Base-by-base conservation (phyloP, 2,888 invertebrate genomes). In the Caenorhabditis japonica region DNA sequence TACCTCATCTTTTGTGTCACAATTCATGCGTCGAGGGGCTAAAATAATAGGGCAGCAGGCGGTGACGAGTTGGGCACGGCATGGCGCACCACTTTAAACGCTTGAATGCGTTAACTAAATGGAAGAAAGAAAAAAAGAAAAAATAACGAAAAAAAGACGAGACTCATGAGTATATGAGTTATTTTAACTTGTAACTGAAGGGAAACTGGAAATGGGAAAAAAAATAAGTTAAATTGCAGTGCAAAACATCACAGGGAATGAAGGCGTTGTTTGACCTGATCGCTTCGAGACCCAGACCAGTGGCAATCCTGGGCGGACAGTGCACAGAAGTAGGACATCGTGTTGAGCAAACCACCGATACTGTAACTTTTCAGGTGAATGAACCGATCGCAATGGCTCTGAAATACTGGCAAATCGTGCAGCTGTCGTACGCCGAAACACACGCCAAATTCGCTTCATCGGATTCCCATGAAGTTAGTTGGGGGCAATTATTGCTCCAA, bases 341-440 rank as follows among this genome's bases (percentile, higher is more conserved):
- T 15, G 12, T 23, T 13, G 33, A 52, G 49, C 19, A 44, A 4
- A 15, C 13, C 58, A 27, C 27, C n/a, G 19, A 46, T n/a, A 5
- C n/a, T n/a, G n/a, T n/a, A n/a, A n/a, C n/a, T n/a, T 69, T 73
- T 30, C 64, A 80, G 80, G 85, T 85, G 23, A 85, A 85, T 58
- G 85, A 86, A 59, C 85, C 85, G 23, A 80, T 87, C 10, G 86
- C 86, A 17, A 86, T 86, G 86, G 84, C 86, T 2, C 68, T 85
- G 12, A 94, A 94, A 86, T 95, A 95, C 88, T 99, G 97, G 95
- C 94, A 95, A 88, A 91, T 99, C 59, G 94, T 94, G 0, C 96
- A 86, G 52, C 59, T 86, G 47, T 80, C 80, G 51, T 86, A 87
- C 61, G 85, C 86, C 5, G 86, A 86, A 60, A 87, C 86, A 4